phyloP scores from a whole-genome alignment of 2,113 vertebrate genomes.

The Rhizomys pruinosus region DNA sequence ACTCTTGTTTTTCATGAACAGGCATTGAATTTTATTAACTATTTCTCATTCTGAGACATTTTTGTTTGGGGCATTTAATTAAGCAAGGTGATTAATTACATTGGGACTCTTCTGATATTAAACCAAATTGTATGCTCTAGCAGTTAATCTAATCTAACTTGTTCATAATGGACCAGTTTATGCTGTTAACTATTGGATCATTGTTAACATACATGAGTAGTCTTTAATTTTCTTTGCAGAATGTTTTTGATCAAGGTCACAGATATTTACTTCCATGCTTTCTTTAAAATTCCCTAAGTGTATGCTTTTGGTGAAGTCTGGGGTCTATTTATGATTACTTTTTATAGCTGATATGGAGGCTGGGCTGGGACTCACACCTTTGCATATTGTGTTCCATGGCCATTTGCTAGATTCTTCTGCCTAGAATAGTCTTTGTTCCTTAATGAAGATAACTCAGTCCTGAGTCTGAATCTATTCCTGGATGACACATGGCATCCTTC shows the following conservation, averaged over 20 bases:
- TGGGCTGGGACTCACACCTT: neutral
- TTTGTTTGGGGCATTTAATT: slow-evolving; percentile 27
- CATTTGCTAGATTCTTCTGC: neutral
- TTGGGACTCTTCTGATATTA: neutral
- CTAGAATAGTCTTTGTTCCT: neutral
- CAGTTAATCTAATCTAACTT: slow-evolving; percentile 22
- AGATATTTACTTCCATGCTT: slow-evolving; percentile 1
- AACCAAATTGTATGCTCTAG: neutral
- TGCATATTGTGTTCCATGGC: neutral
- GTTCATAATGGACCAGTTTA: neutral
- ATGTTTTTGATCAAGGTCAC: slow-evolving; percentile 37
- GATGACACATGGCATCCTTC: neutral
- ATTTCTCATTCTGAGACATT: neutral
- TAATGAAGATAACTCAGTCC: neutral
- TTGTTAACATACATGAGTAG: too few relatives aligned
- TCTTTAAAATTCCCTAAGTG: neutral
- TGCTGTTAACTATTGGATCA: neutral
- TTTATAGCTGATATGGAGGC: neutral
- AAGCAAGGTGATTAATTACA: slow-evolving; percentile 12
- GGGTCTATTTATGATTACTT: neutral
- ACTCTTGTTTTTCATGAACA: neutral
- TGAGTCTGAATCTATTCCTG: neutral
- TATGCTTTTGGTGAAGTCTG: neutral
- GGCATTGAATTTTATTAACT: neutral
- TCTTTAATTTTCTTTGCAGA: neutral